phyloP scores from a whole-genome alignment of 1,140 invertebrate species.

The Trinorchestia longiramus region DNA sequence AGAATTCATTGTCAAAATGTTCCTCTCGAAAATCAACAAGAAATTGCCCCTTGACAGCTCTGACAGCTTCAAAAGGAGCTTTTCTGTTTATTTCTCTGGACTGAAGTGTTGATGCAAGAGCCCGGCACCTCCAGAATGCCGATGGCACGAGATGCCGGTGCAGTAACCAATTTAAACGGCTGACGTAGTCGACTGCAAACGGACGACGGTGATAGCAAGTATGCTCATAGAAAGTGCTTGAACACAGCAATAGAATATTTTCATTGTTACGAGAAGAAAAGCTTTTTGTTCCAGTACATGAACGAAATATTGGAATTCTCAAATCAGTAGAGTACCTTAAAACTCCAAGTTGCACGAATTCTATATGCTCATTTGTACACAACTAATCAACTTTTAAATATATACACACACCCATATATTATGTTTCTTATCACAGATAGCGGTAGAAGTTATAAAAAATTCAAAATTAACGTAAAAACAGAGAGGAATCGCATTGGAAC shows the following conservation, averaged over 20 bases:
- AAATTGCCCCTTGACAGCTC: slow-evolving; percentile 35
- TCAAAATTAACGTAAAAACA: neutral
- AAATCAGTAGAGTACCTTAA: neutral
- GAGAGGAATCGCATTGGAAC: neutral
- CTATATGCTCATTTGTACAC: no score
- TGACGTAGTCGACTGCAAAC: neutral
- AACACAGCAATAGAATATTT: neutral
- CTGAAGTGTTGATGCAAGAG: slow-evolving; percentile 53
- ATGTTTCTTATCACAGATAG: neutral
- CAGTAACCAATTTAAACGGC: neutral
- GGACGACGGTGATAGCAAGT: neutral
- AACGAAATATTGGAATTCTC: neutral
- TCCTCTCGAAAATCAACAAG: slow-evolving; percentile 39
- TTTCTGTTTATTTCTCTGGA: slow-evolving; percentile 15
- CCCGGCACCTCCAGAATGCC: neutral
- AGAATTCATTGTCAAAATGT: slow-evolving; percentile 1
- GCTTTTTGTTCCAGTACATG: neutral
- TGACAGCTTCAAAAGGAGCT: neutral
- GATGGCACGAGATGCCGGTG: neutral
- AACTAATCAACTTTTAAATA: neutral
- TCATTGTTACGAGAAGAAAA: neutral
- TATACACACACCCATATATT: neutral
- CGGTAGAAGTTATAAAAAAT: neutral
- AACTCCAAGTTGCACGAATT: neutral
- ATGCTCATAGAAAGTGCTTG: no score